Percentiles rank a stretch among this genome's conserved stretches.
Evolutionary conservation across 2,113 vertebrate genomes (phyloP).

Genomic region (Stercorarius parasiticus): DNA sequence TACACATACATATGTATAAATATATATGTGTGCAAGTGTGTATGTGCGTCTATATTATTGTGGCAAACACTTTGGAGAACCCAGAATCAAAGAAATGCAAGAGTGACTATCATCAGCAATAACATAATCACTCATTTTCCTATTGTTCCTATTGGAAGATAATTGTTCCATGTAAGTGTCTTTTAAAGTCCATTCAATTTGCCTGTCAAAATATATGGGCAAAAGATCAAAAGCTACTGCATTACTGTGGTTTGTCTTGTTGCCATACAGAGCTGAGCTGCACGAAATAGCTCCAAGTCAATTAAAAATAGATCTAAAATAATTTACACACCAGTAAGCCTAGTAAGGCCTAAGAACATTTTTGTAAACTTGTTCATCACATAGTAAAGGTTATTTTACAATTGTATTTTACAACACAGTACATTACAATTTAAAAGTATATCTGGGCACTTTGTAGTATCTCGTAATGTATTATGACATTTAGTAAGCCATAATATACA

Average conservation of each 20-base stretch:
- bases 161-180: not conserved
- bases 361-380: not conserved
- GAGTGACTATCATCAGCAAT: not conserved
- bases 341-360: not conserved
- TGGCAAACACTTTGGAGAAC: not conserved
- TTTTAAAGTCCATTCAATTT: not conserved
- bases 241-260: not conserved
- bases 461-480: not conserved
- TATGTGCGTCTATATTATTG: not conserved
- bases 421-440: not conserved
- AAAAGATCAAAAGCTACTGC: not conserved
- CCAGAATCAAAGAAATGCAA: not conserved
- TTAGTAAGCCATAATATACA: not conserved
- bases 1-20: not conserved
- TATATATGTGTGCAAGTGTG: not conserved
- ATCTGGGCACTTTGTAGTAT: not conserved
- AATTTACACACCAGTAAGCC: not conserved
- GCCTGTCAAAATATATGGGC: not conserved
- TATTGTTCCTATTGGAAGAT: too few species aligned
- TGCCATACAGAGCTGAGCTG: not conserved
- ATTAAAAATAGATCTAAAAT: not conserved
- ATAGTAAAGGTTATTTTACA: not conserved
- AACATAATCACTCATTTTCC: not conserved
- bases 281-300: not conserved
- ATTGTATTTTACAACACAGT: not conserved